phyloP scores from a whole-genome alignment of 2,888 invertebrate genomes.

The Serripes groenlandicus region DNA sequence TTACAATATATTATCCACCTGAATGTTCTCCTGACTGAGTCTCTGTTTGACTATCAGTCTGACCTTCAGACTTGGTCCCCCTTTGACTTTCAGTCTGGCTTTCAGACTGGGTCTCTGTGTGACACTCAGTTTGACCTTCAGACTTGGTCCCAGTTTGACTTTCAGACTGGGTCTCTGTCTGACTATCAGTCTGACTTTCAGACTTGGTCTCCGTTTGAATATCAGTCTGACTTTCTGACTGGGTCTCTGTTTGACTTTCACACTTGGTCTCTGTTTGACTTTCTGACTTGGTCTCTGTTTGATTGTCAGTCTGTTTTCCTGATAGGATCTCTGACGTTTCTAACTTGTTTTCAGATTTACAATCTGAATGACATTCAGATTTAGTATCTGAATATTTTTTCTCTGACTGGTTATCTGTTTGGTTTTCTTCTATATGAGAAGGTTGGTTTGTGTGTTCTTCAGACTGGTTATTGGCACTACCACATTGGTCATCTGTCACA shows the following conservation, averaged over 20 bases:
- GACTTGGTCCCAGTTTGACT: background rate
- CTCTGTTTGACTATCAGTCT: constrained; percentile 3
- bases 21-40: constrained; percentile 28
- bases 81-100: constrained; percentile 2
- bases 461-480: constrained; percentile 11
- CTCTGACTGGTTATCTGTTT: constrained; percentile 3
- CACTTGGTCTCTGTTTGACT: background rate
- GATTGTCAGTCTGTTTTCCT: background rate
- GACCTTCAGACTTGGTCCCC: background rate
- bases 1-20: constrained; percentile 8
- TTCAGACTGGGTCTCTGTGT: constrained; percentile 9
- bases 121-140: background rate
- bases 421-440: background rate
- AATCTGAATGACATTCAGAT: background rate
- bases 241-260: constrained; percentile 7
- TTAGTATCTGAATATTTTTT: background rate
- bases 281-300: constrained; percentile 27
- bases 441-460: constrained; percentile 24
- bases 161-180: constrained; percentile 27
- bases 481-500: background rate
- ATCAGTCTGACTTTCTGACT: constrained; percentile 2
- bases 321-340: background rate
- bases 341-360: background rate
- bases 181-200: background rate
- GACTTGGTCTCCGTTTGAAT: background rate